Percentiles rank a stretch among this genome's conserved stretches.
Conservation (phyloP, 2,113 vertebrate genomes). For the Sylvicapra grimmia region DNA sequence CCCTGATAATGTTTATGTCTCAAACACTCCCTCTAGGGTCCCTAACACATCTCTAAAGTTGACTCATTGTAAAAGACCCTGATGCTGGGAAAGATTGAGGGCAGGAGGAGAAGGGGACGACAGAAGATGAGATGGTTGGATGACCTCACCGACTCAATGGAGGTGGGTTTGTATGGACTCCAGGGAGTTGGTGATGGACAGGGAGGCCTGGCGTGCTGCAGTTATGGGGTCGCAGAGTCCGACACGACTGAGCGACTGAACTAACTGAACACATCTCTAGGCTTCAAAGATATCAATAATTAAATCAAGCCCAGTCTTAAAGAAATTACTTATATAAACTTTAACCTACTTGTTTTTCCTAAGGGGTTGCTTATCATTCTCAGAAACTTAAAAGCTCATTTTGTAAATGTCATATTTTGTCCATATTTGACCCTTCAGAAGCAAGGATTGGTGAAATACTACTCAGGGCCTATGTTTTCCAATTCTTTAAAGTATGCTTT, state of each 20-base stretch:
- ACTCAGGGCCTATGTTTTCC: neutral
- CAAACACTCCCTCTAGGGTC: neutral
- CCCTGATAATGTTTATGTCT: neutral
- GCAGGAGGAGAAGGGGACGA: neutral
- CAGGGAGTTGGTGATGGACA: neutral
- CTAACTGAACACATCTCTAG: neutral
- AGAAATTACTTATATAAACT: neutral
- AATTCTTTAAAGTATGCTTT: neutral
- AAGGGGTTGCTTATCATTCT: neutral
- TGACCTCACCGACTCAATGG: neutral
- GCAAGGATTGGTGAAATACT: neutral
- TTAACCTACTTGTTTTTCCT: neutral
- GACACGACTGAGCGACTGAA: neutral
- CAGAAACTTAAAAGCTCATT: neutral
- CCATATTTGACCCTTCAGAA: neutral
- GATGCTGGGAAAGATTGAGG: neutral
- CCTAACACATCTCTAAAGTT: constrained; percentile 9
- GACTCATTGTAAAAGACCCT: neutral
- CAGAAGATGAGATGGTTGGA: neutral
- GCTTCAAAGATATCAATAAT: neutral
- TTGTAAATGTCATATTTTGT: neutral
- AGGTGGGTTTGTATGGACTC: neutral
- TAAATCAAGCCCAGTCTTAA: neutral
- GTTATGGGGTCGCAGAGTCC: neutral
- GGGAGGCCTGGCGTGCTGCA: neutral